Conservation (phyloP, 2,888 invertebrate genomes). For the Papilio demoleus region DNA sequence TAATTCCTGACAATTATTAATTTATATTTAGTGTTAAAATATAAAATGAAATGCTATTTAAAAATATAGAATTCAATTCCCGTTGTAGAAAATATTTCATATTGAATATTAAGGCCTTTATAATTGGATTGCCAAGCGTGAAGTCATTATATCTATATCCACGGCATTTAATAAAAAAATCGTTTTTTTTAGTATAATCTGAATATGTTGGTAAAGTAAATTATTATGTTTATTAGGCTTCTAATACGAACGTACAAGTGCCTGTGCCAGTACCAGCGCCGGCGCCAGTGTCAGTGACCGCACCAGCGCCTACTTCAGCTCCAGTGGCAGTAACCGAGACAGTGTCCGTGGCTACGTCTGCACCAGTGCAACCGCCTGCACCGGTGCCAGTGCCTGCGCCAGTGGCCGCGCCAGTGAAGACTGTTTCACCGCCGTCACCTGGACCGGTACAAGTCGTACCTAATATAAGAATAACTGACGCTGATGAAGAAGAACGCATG, state of each 20-base stretch:
- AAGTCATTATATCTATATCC: no score
- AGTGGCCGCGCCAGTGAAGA: conserved; percentile 53
- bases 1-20: no score
- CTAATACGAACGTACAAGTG: not conserved
- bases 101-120: no score
- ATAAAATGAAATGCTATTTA: no score
- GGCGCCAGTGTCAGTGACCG: not conserved
- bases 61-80: no score
- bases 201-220: no score
- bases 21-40: no score
- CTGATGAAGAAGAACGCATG: conserved; percentile 63
- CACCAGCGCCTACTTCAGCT: not conserved
- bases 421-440: conserved; percentile 55
- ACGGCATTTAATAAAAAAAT: no score
- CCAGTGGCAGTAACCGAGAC: no score
- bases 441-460: conserved; percentile 45
- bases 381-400: not conserved
- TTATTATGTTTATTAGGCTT: not conserved
- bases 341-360: not conserved
- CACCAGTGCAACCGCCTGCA: not conserved
- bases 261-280: not conserved
- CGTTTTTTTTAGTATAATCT: no score
- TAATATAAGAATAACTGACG: conserved; percentile 50
- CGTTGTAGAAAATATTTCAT: no score
- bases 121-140: no score